Percentiles rank a stretch among this genome's conserved stretches.
Evolutionary conservation across 1,140 invertebrate species (phyloP).

Genomic region (Pissodes strobi): DNA sequence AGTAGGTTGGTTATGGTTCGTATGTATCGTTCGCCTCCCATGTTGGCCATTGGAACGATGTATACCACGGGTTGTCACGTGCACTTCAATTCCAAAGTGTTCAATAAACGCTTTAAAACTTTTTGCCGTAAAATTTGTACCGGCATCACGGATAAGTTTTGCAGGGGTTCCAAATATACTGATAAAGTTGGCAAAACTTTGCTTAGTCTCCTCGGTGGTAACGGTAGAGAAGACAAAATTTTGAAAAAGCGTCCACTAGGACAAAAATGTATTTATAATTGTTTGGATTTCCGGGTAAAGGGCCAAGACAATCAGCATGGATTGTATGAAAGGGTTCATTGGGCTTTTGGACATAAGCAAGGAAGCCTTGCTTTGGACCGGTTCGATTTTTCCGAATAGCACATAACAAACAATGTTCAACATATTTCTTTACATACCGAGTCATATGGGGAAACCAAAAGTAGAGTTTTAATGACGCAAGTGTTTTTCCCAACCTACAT

Average conservation of each 20-base stretch:
- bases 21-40: conserved; percentile 51
- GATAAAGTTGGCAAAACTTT: no score
- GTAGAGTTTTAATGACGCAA: conserved; percentile 6
- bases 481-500: conserved; percentile 27
- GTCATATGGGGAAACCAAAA: conserved; percentile 31
- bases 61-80: no score
- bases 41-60: no score
- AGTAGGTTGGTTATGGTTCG: no score
- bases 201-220: no score
- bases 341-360: conserved; percentile 21
- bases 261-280: no score
- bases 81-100: no score
- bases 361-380: conserved; percentile 24
- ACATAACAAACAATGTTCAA: conserved; percentile 25
- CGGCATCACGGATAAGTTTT: no score
- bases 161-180: conserved; percentile 11
- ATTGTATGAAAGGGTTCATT: conserved; percentile 29
- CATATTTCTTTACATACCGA: conserved; percentile 25
- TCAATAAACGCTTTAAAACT: not conserved
- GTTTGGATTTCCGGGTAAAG: no score
- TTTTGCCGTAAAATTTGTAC: no score
- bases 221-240: conserved; percentile 25
- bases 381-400: conserved; percentile 20
- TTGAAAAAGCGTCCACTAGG: conserved; percentile 24
- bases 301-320: no score